Conservation (phyloP, 2,113 vertebrate genomes). For the Neogale vison region DNA sequence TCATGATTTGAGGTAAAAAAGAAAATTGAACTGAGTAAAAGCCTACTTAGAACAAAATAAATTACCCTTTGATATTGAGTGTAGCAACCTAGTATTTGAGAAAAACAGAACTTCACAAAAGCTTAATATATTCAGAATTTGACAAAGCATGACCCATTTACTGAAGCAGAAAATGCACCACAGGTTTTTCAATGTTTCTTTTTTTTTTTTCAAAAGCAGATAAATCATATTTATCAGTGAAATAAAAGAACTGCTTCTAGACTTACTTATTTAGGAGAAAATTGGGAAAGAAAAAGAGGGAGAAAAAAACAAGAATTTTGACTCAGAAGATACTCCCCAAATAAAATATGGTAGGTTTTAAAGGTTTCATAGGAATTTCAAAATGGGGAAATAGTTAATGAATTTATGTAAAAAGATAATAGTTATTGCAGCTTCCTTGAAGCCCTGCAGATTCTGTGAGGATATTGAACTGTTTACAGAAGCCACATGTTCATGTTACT, state of each 20-base stretch:
- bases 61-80: slow-evolving; percentile 61
- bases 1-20: slow-evolving; percentile 28
- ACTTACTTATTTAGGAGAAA: slow-evolving; percentile 23
- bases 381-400: slow-evolving; percentile 3
- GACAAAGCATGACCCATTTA: slow-evolving; percentile 70
- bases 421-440: not conserved
- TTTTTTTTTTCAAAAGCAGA: slow-evolving; percentile 32
- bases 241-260: slow-evolving; percentile 9
- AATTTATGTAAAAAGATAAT: not conserved
- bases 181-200: not conserved
- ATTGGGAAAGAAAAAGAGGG: not conserved
- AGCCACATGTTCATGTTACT: not conserved
- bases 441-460: not conserved
- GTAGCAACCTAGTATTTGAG: slow-evolving; percentile 43
- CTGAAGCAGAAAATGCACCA: slow-evolving; percentile 58
- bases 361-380: not conserved
- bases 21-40: not conserved
- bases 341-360: not conserved
- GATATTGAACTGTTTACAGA: not conserved
- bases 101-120: slow-evolving; percentile 56
- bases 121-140: slow-evolving; percentile 61
- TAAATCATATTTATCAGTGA: slow-evolving; percentile 61
- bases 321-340: not conserved
- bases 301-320: not conserved
- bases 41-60: slow-evolving; percentile 56